Percentiles rank a stretch among this genome's conserved stretches.
Evolutionary conservation across 2,113 vertebrate genomes (phyloP).

Genomic region (Mobula hypostoma): DNA sequence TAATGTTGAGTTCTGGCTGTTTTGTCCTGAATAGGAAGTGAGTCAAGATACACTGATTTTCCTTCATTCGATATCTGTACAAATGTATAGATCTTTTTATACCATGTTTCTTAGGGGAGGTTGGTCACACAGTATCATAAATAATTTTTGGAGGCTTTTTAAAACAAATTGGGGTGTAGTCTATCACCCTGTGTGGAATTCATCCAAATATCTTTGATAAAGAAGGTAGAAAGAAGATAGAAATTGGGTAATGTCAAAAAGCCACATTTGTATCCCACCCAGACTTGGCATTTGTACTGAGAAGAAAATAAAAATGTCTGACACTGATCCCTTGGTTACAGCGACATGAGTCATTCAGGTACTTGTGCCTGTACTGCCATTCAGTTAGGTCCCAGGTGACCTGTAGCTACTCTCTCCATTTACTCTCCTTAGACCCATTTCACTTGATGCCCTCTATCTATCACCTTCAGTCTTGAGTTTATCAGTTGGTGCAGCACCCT

Average conservation of each 20-base stretch:
- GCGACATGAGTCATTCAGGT: not conserved
- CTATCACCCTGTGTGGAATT: not conserved
- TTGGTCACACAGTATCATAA: not conserved
- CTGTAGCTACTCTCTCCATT: not conserved
- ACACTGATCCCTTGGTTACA: not conserved
- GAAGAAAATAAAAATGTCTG: not conserved
- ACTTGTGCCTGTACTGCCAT: not conserved
- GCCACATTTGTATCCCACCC: not conserved
- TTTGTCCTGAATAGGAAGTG: not conserved
- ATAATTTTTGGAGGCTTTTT: not conserved
- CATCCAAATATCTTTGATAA: not conserved
- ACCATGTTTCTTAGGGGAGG: not conserved
- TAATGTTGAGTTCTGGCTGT: not conserved
- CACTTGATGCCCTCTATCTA: not conserved
- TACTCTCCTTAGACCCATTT: not conserved
- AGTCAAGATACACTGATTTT: no score
- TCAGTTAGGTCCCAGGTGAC: not conserved
- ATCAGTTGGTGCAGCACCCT: not conserved
- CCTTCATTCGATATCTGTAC: not conserved
- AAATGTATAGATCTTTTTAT: not conserved
- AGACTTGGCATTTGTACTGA: not conserved
- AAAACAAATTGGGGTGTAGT: not conserved
- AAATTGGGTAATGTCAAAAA: not conserved
- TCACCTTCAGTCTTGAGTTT: not conserved
- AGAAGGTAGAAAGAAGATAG: not conserved